Conservation (phyloP, 2,797 vertebrate genomes). For the Siniperca undulata region DNA sequence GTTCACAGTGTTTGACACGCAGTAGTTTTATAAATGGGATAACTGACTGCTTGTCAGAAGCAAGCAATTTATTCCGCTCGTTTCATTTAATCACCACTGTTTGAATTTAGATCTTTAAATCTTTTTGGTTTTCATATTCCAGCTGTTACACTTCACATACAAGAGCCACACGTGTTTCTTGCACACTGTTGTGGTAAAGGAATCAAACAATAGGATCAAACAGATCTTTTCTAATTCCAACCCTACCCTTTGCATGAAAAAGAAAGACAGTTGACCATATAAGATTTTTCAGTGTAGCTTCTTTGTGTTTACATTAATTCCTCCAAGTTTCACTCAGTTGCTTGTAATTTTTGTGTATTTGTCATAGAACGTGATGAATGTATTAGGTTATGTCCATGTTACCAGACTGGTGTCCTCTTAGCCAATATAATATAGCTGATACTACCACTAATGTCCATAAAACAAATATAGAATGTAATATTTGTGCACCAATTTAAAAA, state of each 20-base stretch:
- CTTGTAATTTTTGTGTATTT: too few relatives aligned
- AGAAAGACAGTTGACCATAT: background rate
- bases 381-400: background rate
- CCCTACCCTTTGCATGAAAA: background rate
- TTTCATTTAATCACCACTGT: slow-evolving; percentile 1
- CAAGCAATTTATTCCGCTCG: background rate
- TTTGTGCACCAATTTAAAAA: background rate
- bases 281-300: background rate
- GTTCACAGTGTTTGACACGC: slow-evolving; percentile 52
- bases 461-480: background rate
- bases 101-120: background rate
- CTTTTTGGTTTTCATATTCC: background rate
- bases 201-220: background rate
- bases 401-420: too few relatives aligned
- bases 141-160: background rate
- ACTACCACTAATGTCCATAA: too few relatives aligned
- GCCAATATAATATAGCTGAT: background rate
- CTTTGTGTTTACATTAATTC: background rate
- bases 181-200: background rate
- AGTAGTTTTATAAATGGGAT: slow-evolving; percentile 6
- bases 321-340: background rate
- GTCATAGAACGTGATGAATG: background rate
- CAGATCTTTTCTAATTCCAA: background rate
- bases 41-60: slow-evolving; percentile 13
- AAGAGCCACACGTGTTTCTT: background rate